Evolutionary conservation across 2,797 vertebrate species (phyloP), one percentile per base, ranked within the genome.

Genomic region (Delichon dasypus): DNA sequence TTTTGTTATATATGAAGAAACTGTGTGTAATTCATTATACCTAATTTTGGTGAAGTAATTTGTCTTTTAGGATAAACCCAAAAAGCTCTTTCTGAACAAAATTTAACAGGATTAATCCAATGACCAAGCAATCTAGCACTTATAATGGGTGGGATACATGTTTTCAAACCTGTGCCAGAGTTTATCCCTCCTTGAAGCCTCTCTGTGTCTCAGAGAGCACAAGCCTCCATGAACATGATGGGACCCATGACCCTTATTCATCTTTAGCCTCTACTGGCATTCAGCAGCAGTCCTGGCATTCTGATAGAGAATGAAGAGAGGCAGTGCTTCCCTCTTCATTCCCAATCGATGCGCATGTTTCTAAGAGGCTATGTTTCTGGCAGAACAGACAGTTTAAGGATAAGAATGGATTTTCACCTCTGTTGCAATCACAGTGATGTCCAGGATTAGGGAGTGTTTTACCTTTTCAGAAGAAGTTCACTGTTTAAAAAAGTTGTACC

Each of bases 161-260:
- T 62, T 60, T 89, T 32, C 15, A 47, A 68, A 68, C 7, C 1
- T 5, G 2, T 73, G 34, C 10, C 38, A 66, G 34, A 61, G 3
- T 18, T 91, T 36, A 36, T 38, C 77, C 32, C 16, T 78, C 14
- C 32, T 55, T 51, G 15, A 22, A 70, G 2, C 21, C 16, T 47
- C 51, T 53, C 48, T 73, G 17, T 40, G 17, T 18, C 45, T 79
- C 51, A 78, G 34, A 78, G 9, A 16, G 34, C 2, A 0, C 23
- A 61, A 45, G 16, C 16, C 29, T 83, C 4, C 1, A 1, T 8
- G 9, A 74, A 55, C 13, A 50, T 0, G 0, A 29, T 38, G 32
- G 18, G 7, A 45, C 9, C 32, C 38, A 10, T 12, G 15, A 61
- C 20, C 3, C 8, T 75, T 45, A 10, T 11, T 44, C 21, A 51